A percentile compares a stretch with the other conserved stretches of the same genome.
These are phyloP conservation scores for Aleiodes alternator DNA, from an alignment of 2,888 invertebrate genomes.

Conservation along the genomic window DNA sequence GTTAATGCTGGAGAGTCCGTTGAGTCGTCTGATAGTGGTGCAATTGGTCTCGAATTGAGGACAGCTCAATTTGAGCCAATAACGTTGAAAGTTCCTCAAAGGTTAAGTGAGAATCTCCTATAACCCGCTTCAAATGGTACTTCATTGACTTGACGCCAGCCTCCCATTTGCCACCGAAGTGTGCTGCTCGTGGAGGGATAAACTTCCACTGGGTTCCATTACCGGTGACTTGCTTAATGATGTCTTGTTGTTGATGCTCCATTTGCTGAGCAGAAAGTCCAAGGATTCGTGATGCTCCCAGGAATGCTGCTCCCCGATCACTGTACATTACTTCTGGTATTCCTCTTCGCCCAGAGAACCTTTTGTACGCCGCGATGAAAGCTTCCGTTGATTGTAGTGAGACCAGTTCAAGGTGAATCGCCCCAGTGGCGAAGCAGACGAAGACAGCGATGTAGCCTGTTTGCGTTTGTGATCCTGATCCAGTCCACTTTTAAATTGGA, in stretches of 20 bases:
- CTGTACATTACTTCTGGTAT: background rate
- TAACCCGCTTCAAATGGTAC: background rate
- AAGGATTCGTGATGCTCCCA: background rate
- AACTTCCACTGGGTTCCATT: background rate
- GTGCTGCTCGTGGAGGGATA: background rate
- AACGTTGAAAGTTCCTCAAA: background rate
- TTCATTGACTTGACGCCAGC: background rate
- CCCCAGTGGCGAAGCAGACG: background rate
- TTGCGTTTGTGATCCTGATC: background rate
- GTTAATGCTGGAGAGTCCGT: no score
- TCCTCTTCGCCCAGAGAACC: background rate
- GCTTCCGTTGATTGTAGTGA: background rate
- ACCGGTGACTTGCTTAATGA: background rate
- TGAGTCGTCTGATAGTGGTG: no score
- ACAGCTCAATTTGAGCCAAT: background rate
- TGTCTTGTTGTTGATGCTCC: no score
- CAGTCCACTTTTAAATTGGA: background rate
- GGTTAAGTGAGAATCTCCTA: background rate
- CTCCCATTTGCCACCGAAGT: constrained; percentile 1
- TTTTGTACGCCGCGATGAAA: background rate
- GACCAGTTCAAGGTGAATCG: background rate
- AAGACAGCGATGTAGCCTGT: background rate
- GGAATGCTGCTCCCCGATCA: background rate
- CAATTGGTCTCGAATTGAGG: background rate
- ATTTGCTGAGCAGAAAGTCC: background rate